These are phyloP conservation scores for Myopa tessellatipennis DNA, from an alignment of 2,888 invertebrate genomes.

Conservation along the genomic window DNA sequence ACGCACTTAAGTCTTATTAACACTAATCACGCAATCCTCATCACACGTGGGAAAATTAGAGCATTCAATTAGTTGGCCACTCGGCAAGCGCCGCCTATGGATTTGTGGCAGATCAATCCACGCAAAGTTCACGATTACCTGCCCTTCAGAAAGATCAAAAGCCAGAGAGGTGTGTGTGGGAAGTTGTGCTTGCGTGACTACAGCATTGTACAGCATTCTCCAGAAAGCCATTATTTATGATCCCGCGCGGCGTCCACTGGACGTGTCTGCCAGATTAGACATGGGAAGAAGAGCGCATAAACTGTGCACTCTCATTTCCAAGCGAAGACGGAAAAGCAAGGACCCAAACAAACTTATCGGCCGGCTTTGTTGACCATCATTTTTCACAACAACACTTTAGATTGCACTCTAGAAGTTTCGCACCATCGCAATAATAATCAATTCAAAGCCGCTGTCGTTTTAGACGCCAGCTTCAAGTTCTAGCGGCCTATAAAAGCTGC, in stretches of 20 bases:
- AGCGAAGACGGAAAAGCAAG: background rate
- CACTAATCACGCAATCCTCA: constrained; percentile 58
- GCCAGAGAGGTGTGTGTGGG: constrained; percentile 62
- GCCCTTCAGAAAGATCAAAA: constrained; percentile 1
- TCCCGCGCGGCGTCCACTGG: constrained; percentile 32
- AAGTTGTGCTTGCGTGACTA: constrained; percentile 48
- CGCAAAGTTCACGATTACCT: constrained; percentile 14
- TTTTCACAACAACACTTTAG: background rate
- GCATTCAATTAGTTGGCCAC: constrained; percentile 48
- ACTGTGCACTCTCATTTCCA: background rate
- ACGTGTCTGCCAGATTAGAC: constrained; percentile 47
- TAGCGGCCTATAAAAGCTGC: constrained; percentile 45
- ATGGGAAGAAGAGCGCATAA: constrained; percentile 51
- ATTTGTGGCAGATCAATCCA: constrained; percentile 13
- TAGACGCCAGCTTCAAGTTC: background rate
- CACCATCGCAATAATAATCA: constrained; percentile 4
- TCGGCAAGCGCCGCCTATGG: background rate
- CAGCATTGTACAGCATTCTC: constrained; percentile 22
- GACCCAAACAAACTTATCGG: background rate
- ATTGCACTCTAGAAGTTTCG: background rate
- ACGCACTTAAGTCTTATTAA: constrained; percentile 59
- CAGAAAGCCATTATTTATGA: constrained; percentile 55
- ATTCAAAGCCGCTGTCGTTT: background rate
- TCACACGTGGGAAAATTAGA: constrained; percentile 65
- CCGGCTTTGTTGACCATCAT: background rate